Evolutionary conservation across 2,113 vertebrate species (phyloP), one percentile per base, ranked within the genome.

Genomic region (Microtus pennsylvanicus): DNA sequence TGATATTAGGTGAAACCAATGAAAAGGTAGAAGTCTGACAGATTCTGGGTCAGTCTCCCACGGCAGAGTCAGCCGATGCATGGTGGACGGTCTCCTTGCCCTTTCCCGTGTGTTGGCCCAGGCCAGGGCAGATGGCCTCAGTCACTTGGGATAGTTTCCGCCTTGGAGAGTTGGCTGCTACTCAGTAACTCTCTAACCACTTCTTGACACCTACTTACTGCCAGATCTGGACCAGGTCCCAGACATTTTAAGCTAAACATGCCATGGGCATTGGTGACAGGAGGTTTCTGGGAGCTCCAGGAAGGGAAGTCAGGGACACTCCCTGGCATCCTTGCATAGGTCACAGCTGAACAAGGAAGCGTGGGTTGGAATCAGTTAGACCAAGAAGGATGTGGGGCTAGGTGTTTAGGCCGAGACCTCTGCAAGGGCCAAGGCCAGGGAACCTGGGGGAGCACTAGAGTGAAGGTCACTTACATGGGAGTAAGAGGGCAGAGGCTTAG

Each of bases 21-120:
- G 24, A 63, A 38, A 1, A 6, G 22, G 35, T 38, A 52, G 22
- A 55, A 9, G 13, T 55, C 11, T 74, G n/a, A 3, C 35, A 35
- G n/a, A 63, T 30, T 12, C 52, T 50, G 58, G 83, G 72, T 26
- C 1, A 1, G 2, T 17, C 69, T 16, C 58, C 26, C 35, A 5
- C 4, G 1, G 6, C 1, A 13, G 52, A 55, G 85, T 8, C 1
- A 0, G 65, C 55, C 70, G 5, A 35, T 0, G 0, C 1, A 1
- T 1, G 5, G 7, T 0, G n/a, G 30, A 38, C 33, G 22, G 33
- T 30, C 58, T 28, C 67, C 24, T 65, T 17, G 3, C 58, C 13
- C 55, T 45, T 30, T 13, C n/a, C 1, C 11, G 2, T 11, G 24
- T 16, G 45, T 7, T n/a, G 61, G 88, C 70, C 35, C 38, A 14